Conservation (phyloP, 2,888 invertebrate genomes). For the Pterobdella sp. region DNA sequence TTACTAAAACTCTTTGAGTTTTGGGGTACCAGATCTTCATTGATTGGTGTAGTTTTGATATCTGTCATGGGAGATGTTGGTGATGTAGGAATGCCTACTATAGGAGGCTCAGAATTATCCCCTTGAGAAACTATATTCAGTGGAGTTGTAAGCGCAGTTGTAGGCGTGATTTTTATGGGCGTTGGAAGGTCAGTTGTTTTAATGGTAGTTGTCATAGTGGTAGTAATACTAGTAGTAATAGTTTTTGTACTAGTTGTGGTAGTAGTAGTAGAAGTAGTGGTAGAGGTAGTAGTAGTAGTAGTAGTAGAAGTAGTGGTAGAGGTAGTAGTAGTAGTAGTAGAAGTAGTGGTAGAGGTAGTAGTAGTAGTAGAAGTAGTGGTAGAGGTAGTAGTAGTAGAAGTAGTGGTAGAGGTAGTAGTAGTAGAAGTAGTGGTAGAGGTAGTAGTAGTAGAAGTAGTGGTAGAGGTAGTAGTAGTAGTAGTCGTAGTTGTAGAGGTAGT, state of each 20-base stretch:
- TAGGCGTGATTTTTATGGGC: background rate
- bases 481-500: slow-evolving; percentile 37
- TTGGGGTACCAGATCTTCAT: too few relatives aligned
- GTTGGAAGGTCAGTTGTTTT: background rate
- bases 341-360: slow-evolving; percentile 20
- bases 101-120: background rate
- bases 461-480: slow-evolving; percentile 38
- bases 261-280: slow-evolving; percentile 6
- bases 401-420: slow-evolving; percentile 25
- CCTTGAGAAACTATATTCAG: background rate
- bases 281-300: slow-evolving; percentile 16
- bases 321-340: slow-evolving; percentile 14
- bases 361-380: slow-evolving; percentile 18
- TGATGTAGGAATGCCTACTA: background rate
- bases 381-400: slow-evolving; percentile 13
- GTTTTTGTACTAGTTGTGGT: slow-evolving; percentile 8
- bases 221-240: slow-evolving; percentile 11
- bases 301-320: slow-evolving; percentile 13
- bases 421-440: slow-evolving; percentile 37
- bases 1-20: background rate
- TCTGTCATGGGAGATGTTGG: background rate
- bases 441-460: slow-evolving; percentile 37
- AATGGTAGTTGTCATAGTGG: background rate
- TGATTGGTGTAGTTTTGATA: too few relatives aligned
- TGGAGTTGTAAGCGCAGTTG: slow-evolving; percentile 1